phyloP scores from a whole-genome alignment of 2,888 invertebrate species.

The Lathronympha strigana region DNA sequence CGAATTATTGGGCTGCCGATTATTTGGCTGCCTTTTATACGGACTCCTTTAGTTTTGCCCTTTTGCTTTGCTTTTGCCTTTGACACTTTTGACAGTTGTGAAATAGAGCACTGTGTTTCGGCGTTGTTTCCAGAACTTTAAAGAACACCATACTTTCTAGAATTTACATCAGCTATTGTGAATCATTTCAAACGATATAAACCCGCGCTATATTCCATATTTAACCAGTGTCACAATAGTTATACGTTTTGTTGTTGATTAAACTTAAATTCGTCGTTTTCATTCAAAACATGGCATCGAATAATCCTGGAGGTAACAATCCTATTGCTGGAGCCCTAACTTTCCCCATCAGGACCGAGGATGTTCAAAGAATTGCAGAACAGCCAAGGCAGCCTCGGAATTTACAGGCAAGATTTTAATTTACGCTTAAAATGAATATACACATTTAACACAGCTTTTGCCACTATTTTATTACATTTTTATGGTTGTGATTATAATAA shows the following conservation, averaged over 20 bases:
- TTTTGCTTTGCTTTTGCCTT: too few relatives aligned
- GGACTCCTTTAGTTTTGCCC: too few relatives aligned
- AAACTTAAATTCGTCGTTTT: conserved; percentile 21
- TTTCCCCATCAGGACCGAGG: conserved; percentile 52
- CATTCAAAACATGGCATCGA: conserved; percentile 59
- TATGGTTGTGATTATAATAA: too few relatives aligned
- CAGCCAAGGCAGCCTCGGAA: conserved; percentile 72
- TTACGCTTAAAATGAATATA: neutral
- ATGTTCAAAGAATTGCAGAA: conserved; percentile 49
- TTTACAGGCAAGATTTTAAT: conserved; percentile 61
- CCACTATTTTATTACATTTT: too few relatives aligned
- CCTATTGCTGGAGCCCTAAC: conserved; percentile 60
- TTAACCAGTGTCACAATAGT: conserved; percentile 1
- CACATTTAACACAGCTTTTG: neutral
- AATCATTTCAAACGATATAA: conserved; percentile 30
- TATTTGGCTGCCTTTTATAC: too few relatives aligned
- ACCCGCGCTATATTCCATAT: neutral
- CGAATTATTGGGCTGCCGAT: too few relatives aligned
- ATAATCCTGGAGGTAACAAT: conserved; percentile 55
- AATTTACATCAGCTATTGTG: conserved; percentile 30
- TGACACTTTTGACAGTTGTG: conserved; percentile 24
- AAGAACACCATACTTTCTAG: conserved; percentile 24
- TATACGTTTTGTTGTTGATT: conserved; percentile 12
- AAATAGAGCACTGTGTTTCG: neutral
- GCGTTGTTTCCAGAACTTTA: conserved; percentile 24